Percentiles rank a stretch among this genome's conserved stretches.
These are phyloP conservation scores for Meteorus colon DNA, from an alignment of 2,888 invertebrate species.

Conservation along the genomic window DNA sequence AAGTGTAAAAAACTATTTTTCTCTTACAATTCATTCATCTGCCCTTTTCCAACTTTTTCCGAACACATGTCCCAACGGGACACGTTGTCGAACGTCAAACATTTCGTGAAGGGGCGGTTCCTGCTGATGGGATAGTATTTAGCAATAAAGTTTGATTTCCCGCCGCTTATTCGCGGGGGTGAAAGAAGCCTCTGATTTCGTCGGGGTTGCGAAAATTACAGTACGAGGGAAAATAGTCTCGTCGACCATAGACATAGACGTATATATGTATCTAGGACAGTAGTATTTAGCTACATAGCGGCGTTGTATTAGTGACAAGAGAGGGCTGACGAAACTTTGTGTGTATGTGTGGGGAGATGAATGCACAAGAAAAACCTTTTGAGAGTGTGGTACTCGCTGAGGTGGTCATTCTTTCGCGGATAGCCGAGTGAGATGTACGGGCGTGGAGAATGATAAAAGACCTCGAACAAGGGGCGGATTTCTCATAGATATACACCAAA, in stretches of 20 bases:
- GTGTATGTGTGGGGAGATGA: conserved; percentile 38
- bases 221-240: conserved; percentile 50
- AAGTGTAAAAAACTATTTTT: not conserved
- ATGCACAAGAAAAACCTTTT: conserved; percentile 49
- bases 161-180: conserved; percentile 51
- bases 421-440: conserved; percentile 61
- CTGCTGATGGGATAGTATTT: conserved; percentile 73
- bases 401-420: conserved; percentile 56
- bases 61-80: conserved; percentile 50
- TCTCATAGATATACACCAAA: conserved; percentile 3
- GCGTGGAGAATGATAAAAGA: conserved; percentile 62
- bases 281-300: conserved; percentile 40
- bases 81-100: conserved; percentile 24
- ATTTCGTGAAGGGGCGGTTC: conserved; percentile 56
- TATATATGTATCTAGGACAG: not conserved
- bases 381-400: conserved; percentile 57
- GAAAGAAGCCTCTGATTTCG: conserved; percentile 72
- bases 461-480: conserved; percentile 34
- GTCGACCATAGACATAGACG: conserved; percentile 33
- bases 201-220: conserved; percentile 72
- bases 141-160: conserved; percentile 73
- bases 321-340: conserved; percentile 14
- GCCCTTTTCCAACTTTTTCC: conserved; percentile 4
- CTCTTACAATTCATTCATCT: conserved; percentile 52
- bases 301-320: conserved; percentile 42